These are phyloP conservation scores for Ophion slaviceki DNA, from an alignment of 2,888 invertebrate species.

Conservation along the genomic window DNA sequence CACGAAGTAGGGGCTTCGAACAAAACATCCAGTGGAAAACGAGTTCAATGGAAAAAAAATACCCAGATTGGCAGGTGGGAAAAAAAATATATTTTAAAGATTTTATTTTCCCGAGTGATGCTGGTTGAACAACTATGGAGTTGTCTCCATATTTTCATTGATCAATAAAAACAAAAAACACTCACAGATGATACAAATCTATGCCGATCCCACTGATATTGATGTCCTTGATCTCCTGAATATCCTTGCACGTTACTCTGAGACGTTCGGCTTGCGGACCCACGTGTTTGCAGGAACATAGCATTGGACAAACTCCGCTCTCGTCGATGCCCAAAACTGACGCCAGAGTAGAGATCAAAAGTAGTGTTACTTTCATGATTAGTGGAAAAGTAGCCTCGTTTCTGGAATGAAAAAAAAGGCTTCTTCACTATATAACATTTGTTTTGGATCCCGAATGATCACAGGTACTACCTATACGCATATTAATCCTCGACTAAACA, in stretches of 20 bases:
- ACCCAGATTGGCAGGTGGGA: no score
- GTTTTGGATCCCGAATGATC: background rate
- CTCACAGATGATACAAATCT: constrained; percentile 88
- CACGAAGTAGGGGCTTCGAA: no score
- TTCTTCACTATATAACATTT: background rate
- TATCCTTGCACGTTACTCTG: constrained; percentile 87
- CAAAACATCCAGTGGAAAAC: no score
- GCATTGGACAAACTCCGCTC: constrained; percentile 84
- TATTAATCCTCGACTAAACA: background rate
- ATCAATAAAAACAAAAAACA: constrained; percentile 18
- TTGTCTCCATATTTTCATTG: background rate
- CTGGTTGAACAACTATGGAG: no score
- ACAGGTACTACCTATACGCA: background rate
- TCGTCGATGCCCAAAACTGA: constrained; percentile 70
- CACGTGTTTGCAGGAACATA: constrained; percentile 86
- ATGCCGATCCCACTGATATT: constrained; percentile 86
- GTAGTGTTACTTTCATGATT: constrained; percentile 72
- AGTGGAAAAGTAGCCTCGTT: constrained; percentile 43
- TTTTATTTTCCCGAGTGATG: background rate
- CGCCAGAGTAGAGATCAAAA: constrained; percentile 74
- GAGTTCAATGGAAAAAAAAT: no score
- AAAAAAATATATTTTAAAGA: no score
- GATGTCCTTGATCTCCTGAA: constrained; percentile 86
- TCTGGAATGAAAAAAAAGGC: constrained; percentile 26
- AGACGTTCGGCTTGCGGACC: constrained; percentile 86